phyloP scores from a whole-genome alignment of 2,888 invertebrate genomes.

The Xanthia togata region DNA sequence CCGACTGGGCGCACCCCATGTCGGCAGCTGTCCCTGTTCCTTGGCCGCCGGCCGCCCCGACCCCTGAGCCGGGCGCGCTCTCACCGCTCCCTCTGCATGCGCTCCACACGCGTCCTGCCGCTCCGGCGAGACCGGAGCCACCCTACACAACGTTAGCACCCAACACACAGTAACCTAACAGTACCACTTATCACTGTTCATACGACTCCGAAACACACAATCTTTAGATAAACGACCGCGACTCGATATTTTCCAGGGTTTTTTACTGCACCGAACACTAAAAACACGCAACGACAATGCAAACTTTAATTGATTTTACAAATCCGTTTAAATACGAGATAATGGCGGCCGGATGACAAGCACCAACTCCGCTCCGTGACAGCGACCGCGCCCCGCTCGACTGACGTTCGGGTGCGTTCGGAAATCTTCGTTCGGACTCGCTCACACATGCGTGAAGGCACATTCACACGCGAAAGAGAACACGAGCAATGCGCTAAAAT shows the following conservation, averaged over 20 bases:
- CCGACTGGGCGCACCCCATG: constrained; percentile 99
- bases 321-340: constrained; percentile 90
- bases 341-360: constrained; percentile 91
- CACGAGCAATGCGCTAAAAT: constrained; percentile 75
- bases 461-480: constrained; percentile 82
- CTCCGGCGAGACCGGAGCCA: constrained; percentile 87
- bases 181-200: constrained; percentile 85
- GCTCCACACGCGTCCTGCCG: constrained; percentile 86
- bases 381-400: constrained; percentile 91
- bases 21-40: constrained; percentile 89
- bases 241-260: constrained; percentile 71
- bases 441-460: constrained; percentile 88
- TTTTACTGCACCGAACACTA: constrained; percentile 78
- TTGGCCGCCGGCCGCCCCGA: constrained; percentile 89
- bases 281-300: constrained; percentile 83
- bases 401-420: constrained; percentile 89
- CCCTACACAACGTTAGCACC: constrained; percentile 86
- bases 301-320: constrained; percentile 88
- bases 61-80: constrained; percentile 91
- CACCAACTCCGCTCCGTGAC: constrained; percentile 91
- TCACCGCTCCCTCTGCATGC: constrained; percentile 91
- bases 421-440: constrained; percentile 87
- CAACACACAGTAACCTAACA: constrained; percentile 87
- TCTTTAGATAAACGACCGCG: constrained; percentile 68
- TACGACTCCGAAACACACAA: constrained; percentile 71